Conservation (phyloP, 2,797 vertebrate genomes). For the Austrolebias charrua region DNA sequence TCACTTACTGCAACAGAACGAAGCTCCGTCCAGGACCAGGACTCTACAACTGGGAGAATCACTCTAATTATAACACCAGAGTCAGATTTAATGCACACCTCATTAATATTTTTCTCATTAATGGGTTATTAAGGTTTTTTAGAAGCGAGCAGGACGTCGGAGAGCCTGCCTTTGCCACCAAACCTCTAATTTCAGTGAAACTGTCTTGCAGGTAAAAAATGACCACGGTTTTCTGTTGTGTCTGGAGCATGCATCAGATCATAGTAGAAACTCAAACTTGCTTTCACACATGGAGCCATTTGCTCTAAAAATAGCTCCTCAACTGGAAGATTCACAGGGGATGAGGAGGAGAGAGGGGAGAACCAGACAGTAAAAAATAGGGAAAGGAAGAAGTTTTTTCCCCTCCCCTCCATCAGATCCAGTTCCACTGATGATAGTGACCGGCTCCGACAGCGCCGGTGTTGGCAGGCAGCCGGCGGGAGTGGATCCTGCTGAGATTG, state of each 20-base stretch:
- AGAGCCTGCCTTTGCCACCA: slow-evolving; percentile 26
- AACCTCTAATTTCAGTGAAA: slow-evolving; percentile 39
- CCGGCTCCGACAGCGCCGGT: slow-evolving; percentile 25
- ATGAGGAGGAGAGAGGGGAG: slow-evolving; percentile 18
- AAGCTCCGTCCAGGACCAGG: slow-evolving; percentile 77
- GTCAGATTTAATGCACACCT: slow-evolving; percentile 76
- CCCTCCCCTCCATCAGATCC: slow-evolving; percentile 64
- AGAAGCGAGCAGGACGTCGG: slow-evolving; percentile 44
- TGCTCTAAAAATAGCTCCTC: slow-evolving; percentile 65
- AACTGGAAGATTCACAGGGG: slow-evolving; percentile 44
- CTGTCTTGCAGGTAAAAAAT: slow-evolving; percentile 50
- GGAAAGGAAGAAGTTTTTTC: slow-evolving; percentile 36
- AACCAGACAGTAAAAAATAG: slow-evolving; percentile 25
- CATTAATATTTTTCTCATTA: slow-evolving; percentile 73
- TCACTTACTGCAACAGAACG: slow-evolving; percentile 71
- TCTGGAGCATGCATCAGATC: slow-evolving; percentile 41
- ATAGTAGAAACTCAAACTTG: slow-evolving; percentile 54
- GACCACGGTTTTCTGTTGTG: slow-evolving; percentile 27
- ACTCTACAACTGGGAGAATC: slow-evolving; percentile 79
- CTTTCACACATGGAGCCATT: slow-evolving; percentile 49
- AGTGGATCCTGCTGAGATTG: slow-evolving; percentile 55
- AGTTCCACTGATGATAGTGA: slow-evolving; percentile 48
- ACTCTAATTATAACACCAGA: slow-evolving; percentile 78
- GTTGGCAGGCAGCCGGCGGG: slow-evolving; percentile 44
- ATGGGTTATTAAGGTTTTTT: slow-evolving; percentile 70